Percentiles rank a stretch among this genome's conserved stretches.
Evolutionary conservation across 2,888 invertebrate species (phyloP).

Genomic region (Oegoconia quadripuncta): DNA sequence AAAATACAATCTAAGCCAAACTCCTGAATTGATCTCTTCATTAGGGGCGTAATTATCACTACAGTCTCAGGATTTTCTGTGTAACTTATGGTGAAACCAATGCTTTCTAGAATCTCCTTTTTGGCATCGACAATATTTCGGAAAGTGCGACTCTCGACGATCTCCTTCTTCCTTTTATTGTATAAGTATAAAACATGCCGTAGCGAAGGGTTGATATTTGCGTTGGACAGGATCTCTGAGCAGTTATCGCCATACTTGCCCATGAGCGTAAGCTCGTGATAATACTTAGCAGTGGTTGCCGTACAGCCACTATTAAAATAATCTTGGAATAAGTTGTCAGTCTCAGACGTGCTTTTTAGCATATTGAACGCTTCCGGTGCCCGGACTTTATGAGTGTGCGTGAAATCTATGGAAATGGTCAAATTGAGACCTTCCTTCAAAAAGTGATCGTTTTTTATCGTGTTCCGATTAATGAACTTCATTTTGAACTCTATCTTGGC

Average conservation of each 20-base stretch:
- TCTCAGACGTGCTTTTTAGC: constrained; percentile 25
- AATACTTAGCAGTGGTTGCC: constrained; percentile 21
- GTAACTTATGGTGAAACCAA: constrained; percentile 20
- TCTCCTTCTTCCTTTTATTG: constrained; percentile 7
- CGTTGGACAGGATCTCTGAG: constrained; percentile 19
- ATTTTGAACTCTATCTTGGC: constrained; percentile 39
- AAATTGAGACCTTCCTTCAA: constrained; percentile 33
- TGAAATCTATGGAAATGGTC: constrained; percentile 27
- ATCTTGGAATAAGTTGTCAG: constrained; percentile 23
- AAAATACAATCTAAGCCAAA: constrained; percentile 26
- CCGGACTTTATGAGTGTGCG: constrained; percentile 31
- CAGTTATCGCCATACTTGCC: constrained; percentile 21
- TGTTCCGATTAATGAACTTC: constrained; percentile 32
- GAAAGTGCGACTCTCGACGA: constrained; percentile 1
- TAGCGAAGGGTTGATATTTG: constrained; percentile 24
- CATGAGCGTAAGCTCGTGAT: constrained; percentile 27
- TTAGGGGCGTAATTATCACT: constrained; percentile 33
- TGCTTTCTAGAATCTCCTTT: constrained; percentile 13
- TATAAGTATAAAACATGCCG: constrained; percentile 22
- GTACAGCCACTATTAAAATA: constrained; percentile 28
- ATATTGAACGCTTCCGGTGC: constrained; percentile 20
- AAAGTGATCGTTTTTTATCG: constrained; percentile 30
- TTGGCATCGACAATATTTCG: constrained; percentile 16
- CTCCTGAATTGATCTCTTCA: constrained; percentile 30
- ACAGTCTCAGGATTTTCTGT: constrained; percentile 17